phyloP scores from a whole-genome alignment of 1,140 invertebrate genomes.

The Saccostrea glomerata region DNA sequence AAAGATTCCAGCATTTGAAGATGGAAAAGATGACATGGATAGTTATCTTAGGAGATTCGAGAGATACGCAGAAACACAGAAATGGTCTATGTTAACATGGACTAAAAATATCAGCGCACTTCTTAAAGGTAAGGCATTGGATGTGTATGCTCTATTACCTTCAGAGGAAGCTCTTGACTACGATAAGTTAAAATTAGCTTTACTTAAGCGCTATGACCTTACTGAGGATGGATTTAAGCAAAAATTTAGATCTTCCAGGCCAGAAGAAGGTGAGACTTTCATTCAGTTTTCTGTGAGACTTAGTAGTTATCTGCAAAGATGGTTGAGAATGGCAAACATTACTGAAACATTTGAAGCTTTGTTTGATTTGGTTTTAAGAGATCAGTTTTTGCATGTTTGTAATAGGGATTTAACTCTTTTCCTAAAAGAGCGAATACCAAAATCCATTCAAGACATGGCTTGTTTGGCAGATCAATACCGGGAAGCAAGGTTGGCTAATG shows the following conservation, averaged over 20 bases:
- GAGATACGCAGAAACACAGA: too few relatives aligned
- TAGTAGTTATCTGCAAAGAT: too few relatives aligned
- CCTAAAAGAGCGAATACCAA: constrained; percentile 30
- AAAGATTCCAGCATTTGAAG: constrained; percentile 55
- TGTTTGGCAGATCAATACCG: not conserved
- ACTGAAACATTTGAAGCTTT: too few relatives aligned
- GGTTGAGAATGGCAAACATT: too few relatives aligned
- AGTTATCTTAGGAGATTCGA: too few relatives aligned
- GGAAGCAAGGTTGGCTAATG: not conserved
- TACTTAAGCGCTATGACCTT: constrained; percentile 55
- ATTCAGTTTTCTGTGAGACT: too few relatives aligned
- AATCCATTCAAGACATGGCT: not conserved
- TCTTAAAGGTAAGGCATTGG: not conserved
- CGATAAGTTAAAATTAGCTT: constrained; percentile 53
- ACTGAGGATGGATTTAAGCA: constrained; percentile 45
- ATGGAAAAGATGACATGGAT: constrained; percentile 50
- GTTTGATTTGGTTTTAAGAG: too few relatives aligned
- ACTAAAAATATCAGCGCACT: constrained; percentile 46
- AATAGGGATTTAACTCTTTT: too few relatives aligned
- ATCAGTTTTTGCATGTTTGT: too few relatives aligned
- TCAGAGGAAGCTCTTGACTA: constrained; percentile 48
- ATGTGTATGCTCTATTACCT: constrained; percentile 54
- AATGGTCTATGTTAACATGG: constrained; percentile 41
- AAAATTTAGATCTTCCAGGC: too few relatives aligned
- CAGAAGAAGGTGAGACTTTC: too few relatives aligned